Conservation (phyloP, 1,140 invertebrate genomes). For the Pseudomyrmex sp. region DNA sequence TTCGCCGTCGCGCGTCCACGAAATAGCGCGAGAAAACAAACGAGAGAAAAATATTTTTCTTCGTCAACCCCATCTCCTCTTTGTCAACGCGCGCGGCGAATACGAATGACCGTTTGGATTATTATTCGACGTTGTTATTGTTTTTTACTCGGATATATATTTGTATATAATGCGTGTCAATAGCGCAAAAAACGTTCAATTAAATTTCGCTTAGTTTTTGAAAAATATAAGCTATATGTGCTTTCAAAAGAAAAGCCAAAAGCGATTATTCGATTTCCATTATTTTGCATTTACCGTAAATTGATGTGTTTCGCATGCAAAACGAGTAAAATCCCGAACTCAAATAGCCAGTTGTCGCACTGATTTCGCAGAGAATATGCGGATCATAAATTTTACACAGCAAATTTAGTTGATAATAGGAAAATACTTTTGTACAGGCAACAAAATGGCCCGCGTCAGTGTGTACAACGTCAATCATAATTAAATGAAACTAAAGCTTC, state of each 20-base stretch:
- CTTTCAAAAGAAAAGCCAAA: not conserved
- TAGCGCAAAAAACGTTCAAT: not conserved
- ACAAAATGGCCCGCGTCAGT: slow-evolving; percentile 6
- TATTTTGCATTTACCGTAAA: not conserved
- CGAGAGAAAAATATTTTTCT: slow-evolving; percentile 5
- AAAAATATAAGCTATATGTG: not conserved
- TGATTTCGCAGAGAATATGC: slow-evolving; percentile 10
- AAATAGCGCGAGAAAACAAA: not conserved
- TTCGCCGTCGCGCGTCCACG: not conserved
- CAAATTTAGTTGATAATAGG: slow-evolving; percentile 3
- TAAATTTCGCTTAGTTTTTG: no score
- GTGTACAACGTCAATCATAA: slow-evolving; percentile 29
- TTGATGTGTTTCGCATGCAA: not conserved
- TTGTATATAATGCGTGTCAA: not conserved
- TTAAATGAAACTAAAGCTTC: slow-evolving; percentile 30
- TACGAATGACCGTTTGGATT: not conserved
- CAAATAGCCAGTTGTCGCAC: not conserved
- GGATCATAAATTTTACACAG: slow-evolving; percentile 17
- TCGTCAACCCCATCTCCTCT: not conserved
- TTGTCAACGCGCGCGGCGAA: slow-evolving; percentile 13
- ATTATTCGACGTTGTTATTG: not conserved
- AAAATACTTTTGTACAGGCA: not conserved
- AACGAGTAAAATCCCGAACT: not conserved
- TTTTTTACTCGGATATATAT: not conserved
- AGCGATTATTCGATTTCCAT: not conserved